Base-by-base conservation (phyloP, 2,113 vertebrate genomes). In the Pleuronectes platessa region DNA sequence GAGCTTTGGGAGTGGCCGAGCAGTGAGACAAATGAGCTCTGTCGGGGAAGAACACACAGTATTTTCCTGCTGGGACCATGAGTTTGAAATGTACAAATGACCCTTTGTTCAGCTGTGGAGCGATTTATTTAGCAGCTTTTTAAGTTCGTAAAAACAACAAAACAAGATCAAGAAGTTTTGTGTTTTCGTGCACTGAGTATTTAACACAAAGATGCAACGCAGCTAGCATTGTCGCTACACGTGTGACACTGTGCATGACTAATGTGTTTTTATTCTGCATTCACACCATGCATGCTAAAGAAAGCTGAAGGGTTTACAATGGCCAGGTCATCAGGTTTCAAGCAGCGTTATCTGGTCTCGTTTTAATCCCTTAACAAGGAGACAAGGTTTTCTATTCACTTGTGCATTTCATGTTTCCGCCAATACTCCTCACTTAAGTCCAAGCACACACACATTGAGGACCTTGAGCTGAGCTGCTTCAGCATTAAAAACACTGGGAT, bases 361-460 rank as follows among this genome's bases (percentile, higher is more conserved):
- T 63, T 40, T 56, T 78, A 84, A 84, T 81, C 74, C 47, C 15
- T 51, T 58, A 58, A 58, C 31, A 37, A 31, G 27, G 27, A 31
- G 27, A 31, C 27, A 31, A 37, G 21, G 12, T 61, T 63, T 45
- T 68, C 26, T 12, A 6, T 27, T 51, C 18, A 60, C 24, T 40
- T 18, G 26, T 15, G 21, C 35, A 51, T 42, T 42, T 45, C 3
- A 17, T 51, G 26, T 59, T 65, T 78, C 54, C 49, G 47, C 31
- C 27, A 53, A 62, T 75, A 66, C 15, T 55, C 14, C 15, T 37
- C 10, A 27, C 3, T 60, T 9, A 67, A 55, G 20, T 66, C 27
- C 20, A 26, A 60, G 55, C 75, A 55, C 51, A 49, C 10, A 9
- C 7, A 18, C 11, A 15, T 47, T 4, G 0, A 69, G 15, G 18